Base-by-base conservation (phyloP, 2,888 invertebrate species). In the Periphyllus acericola region DNA sequence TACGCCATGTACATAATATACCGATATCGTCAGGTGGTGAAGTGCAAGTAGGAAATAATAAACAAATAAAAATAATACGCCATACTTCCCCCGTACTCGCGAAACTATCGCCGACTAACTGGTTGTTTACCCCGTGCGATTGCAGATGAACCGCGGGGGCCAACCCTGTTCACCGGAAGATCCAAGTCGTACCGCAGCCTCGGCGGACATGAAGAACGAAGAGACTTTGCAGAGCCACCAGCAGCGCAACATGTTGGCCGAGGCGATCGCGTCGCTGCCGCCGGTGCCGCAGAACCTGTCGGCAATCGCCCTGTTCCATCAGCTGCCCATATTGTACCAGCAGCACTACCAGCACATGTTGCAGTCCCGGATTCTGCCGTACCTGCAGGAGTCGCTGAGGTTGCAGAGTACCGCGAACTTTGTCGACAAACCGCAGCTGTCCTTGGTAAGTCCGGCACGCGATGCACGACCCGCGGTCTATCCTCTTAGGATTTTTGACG, bases 271-370 rank as follows among this genome's bases (percentile, higher is more conserved):
- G 74, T 87, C 81, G 17, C 72, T 87, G 32, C 87, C 87, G 11
- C 87, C 60, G 0, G 81, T 87, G 46, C 81, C 87, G 19, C 87
- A 87, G 66, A 87, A 87, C 87, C 32, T 87, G 40, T 81, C 87
- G 3, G 81, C 87, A 1, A 40, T 87, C 78, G 81, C 87, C 19
- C 66, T 87, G 66, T 81, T 87, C 74, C 87, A 87, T 36, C 89
- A 89, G 82, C 81, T 89, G 29, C 89, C 89, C 14, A 78, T 89
- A 40, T 66, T 89, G 84, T 89, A 89, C 80, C 89, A 89, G 66
- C 89, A 89, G 71, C 89, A 89, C 55, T 89, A 89, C 84, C 89
- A 89, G 78, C 87, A 89, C 76, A 84, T 89, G 81, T 87, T 88
- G 40, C 84, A 89, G n/a, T 88, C 89, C 32, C 82, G 84, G 21